Percentiles rank a stretch among this genome's conserved stretches.
phyloP scores from a whole-genome alignment of 2,888 invertebrate genomes.

The Phaonia tiefii region DNA sequence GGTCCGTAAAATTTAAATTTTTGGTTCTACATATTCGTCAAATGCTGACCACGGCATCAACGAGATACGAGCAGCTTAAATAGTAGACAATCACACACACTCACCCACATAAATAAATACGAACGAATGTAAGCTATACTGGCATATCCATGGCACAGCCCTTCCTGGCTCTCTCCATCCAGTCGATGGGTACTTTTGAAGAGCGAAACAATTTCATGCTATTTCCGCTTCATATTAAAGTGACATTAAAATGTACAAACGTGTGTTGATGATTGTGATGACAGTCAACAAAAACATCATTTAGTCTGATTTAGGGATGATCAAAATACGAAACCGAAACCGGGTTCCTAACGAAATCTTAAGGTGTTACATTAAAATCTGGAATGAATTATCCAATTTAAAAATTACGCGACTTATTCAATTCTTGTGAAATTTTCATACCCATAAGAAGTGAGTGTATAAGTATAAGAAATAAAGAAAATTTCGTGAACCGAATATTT shows the following conservation, averaged over 20 bases:
- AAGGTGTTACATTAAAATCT: too few species aligned
- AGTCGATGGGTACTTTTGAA: slow-evolving; percentile 42
- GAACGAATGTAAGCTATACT: background rate
- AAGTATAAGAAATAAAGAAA: too few species aligned
- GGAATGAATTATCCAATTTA: too few species aligned
- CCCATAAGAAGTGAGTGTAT: too few species aligned
- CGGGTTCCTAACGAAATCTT: too few species aligned
- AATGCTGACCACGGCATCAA: slow-evolving; percentile 64
- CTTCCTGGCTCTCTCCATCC: background rate
- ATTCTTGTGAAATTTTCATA: too few species aligned
- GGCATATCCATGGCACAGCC: slow-evolving; percentile 1
- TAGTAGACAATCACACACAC: background rate
- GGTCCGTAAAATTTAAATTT: slow-evolving; percentile 35
- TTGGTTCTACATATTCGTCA: slow-evolving; percentile 56
- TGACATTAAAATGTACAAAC: slow-evolving; percentile 69
- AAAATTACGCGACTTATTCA: too few species aligned
- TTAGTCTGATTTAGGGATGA: slow-evolving; percentile 9
- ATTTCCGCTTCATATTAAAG: slow-evolving; percentile 70
- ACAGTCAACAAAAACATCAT: slow-evolving; percentile 49
- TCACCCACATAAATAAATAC: background rate
- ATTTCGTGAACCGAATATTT: too few species aligned
- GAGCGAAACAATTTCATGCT: slow-evolving; percentile 68
- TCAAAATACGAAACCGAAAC: slow-evolving; percentile 7
- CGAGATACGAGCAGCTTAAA: slow-evolving; percentile 54
- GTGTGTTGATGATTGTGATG: slow-evolving; percentile 59